phyloP scores from a whole-genome alignment of 2,113 vertebrate genomes.

The Rhabdomys dilectus region DNA sequence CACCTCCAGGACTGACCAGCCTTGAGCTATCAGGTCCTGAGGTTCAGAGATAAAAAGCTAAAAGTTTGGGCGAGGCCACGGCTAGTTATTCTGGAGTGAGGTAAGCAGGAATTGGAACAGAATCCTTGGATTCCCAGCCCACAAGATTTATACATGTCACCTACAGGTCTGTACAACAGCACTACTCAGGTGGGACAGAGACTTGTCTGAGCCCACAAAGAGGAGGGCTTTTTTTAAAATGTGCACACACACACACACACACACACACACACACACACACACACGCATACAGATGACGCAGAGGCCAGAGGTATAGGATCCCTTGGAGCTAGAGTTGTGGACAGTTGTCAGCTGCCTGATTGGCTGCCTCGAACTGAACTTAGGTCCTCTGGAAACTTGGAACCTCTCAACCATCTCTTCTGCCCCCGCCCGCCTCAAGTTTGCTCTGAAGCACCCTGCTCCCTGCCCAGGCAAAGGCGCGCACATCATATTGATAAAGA shows the following conservation, averaged over 20 bases:
- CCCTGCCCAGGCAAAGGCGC: not conserved
- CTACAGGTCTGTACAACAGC: not conserved
- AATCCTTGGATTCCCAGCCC: not conserved
- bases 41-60: not conserved
- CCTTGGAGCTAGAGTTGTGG: not conserved
- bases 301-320: not conserved
- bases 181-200: not conserved
- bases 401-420: not conserved
- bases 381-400: not conserved
- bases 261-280: too few relatives aligned
- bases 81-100: accelerated
- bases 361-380: not conserved
- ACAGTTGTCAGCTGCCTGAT: not conserved
- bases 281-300: not conserved
- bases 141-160: not conserved
- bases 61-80: not conserved
- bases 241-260: too few relatives aligned
- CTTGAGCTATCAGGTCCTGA: not conserved
- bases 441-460: not conserved
- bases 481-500: not conserved
- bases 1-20: not conserved
- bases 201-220: not conserved
- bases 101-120: not conserved
- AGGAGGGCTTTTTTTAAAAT: too few relatives aligned
- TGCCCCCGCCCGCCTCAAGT: not conserved